Conservation (phyloP, 2,888 invertebrate genomes). For the Heterodera filipjevi region DNA sequence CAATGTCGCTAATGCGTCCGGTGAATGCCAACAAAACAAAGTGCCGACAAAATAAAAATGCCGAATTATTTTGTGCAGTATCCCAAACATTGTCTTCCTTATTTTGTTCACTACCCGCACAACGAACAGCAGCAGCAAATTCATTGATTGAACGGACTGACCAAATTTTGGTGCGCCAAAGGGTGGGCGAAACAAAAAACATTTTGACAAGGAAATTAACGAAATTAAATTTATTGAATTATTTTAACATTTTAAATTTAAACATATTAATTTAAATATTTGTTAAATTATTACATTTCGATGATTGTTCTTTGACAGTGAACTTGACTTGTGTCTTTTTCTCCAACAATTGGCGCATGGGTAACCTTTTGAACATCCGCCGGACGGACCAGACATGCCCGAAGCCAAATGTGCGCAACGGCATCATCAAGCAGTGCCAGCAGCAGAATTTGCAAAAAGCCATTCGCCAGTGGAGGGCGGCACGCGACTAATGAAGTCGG, state of each 20-base stretch:
- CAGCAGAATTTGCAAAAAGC: slow-evolving; percentile 78
- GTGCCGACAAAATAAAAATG: not conserved
- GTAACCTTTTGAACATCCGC: slow-evolving; percentile 29
- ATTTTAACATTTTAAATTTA: too few species aligned
- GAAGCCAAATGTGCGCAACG: slow-evolving; percentile 73
- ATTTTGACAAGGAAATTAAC: not conserved
- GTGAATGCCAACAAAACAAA: not conserved
- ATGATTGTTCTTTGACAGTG: too few species aligned
- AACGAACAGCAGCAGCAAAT: not conserved
- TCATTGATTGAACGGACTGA: not conserved
- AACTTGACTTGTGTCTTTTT: not conserved
- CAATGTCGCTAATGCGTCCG: slow-evolving; percentile 2
- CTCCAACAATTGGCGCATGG: not conserved
- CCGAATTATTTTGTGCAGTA: not conserved
- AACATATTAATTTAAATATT: too few species aligned
- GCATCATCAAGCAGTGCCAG: slow-evolving; percentile 80
- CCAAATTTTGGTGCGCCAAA: slow-evolving; percentile 5
- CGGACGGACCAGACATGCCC: slow-evolving; percentile 52
- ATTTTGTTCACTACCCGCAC: not conserved
- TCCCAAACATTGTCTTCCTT: not conserved
- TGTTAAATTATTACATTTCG: too few species aligned
- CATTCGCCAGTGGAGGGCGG: slow-evolving; percentile 77
- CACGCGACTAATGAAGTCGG: slow-evolving; percentile 75
- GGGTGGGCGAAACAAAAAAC: not conserved
- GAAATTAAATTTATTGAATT: too few species aligned